Percentiles rank a stretch among this genome's conserved stretches.
phyloP scores from a whole-genome alignment of 1,140 invertebrate species.

The Drosophila sp. region DNA sequence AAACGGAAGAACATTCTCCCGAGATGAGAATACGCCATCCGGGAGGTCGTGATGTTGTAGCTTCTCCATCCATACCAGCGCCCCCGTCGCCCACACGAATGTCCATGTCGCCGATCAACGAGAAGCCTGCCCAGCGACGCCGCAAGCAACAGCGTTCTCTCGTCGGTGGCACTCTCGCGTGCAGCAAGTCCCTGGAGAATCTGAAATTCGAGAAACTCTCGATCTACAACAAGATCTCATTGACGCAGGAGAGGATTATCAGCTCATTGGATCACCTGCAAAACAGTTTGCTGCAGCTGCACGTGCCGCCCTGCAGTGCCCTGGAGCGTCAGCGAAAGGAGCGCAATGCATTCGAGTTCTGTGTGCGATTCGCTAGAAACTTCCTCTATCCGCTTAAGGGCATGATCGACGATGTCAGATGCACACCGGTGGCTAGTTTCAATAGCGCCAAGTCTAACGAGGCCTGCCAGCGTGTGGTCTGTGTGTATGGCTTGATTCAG shows the following conservation, averaged over 20 bases:
- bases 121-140: slow-evolving; percentile 1
- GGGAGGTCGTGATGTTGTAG: slow-evolving; percentile 21
- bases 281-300: slow-evolving; percentile 57
- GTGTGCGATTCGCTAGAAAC: slow-evolving; percentile 68
- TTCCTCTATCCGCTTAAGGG: slow-evolving; percentile 70
- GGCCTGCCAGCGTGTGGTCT: slow-evolving; percentile 64
- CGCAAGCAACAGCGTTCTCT: slow-evolving; percentile 27
- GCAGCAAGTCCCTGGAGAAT: slow-evolving; percentile 62
- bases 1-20: not conserved
- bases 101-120: not conserved
- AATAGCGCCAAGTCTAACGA: slow-evolving; percentile 68
- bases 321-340: slow-evolving; percentile 56
- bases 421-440: slow-evolving; percentile 48
- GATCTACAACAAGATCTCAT: slow-evolving; percentile 67
- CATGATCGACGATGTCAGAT: slow-evolving; percentile 67
- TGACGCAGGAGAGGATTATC: slow-evolving; percentile 70
- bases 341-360: slow-evolving; percentile 70
- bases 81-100: not conserved
- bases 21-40: slow-evolving; percentile 3
- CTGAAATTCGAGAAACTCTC: slow-evolving; percentile 62
- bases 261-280: slow-evolving; percentile 57
- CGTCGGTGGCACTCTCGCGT: slow-evolving; percentile 7
- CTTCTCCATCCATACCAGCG: not conserved
- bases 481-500: slow-evolving; percentile 56
- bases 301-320: slow-evolving; percentile 31